phyloP scores from a whole-genome alignment of 2,797 vertebrate genomes.

The Zalophus californianus region DNA sequence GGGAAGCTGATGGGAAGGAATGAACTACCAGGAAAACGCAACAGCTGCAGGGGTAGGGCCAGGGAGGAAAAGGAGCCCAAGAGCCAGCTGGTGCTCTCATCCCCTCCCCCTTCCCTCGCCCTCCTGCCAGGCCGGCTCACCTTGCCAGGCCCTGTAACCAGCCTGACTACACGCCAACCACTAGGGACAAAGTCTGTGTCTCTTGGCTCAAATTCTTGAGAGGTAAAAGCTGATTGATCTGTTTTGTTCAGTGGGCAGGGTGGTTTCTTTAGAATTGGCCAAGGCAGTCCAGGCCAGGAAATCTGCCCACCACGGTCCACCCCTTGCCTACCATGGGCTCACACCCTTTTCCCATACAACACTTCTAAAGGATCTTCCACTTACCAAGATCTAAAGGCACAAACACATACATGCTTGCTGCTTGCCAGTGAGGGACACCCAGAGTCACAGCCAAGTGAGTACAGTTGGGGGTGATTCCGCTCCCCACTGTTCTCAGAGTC shows the following conservation, averaged over 20 bases:
- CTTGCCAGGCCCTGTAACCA: too few species aligned
- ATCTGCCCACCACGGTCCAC: fast-evolving
- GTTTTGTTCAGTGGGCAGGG: not conserved
- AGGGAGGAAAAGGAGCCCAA: not conserved
- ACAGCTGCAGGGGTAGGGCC: not conserved
- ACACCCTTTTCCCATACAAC: not conserved
- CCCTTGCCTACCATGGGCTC: not conserved
- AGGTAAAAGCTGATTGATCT: not conserved
- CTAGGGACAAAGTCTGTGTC: not conserved
- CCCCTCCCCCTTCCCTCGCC: not conserved
- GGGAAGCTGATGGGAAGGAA: not conserved
- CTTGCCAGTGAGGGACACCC: not conserved
- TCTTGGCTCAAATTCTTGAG: not conserved
- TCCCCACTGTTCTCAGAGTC: not conserved
- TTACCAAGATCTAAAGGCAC: not conserved
- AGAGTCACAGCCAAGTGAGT: fast-evolving
- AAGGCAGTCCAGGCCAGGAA: not conserved
- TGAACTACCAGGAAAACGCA: not conserved
- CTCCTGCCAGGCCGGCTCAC: not conserved
- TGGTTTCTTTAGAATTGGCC: not conserved
- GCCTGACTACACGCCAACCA: not conserved
- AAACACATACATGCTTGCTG: fast-evolving
- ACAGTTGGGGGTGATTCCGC: not conserved
- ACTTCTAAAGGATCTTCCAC: not conserved
- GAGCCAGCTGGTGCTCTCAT: fast-evolving